Conservation (phyloP, 2,888 invertebrate genomes). For the Galeopsomyia nigrocyanea region DNA sequence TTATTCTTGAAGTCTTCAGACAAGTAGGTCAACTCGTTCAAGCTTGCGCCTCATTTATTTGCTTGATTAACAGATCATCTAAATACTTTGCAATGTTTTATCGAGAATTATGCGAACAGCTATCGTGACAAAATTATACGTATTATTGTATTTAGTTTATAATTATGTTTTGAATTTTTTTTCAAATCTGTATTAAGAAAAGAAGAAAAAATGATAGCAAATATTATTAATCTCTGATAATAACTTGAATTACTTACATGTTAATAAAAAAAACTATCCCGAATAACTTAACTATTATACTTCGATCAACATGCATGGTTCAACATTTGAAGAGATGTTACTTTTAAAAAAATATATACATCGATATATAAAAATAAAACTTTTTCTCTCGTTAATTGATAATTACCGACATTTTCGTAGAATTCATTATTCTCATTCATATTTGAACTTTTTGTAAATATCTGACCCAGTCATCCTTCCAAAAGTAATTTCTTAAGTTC, state of each 20-base stretch:
- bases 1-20: neutral
- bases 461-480: no score
- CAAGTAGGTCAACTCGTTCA: slow-evolving; percentile 22
- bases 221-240: slow-evolving; percentile 11
- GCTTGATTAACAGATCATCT: no score
- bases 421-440: no score
- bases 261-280: neutral
- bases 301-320: neutral
- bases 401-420: no score
- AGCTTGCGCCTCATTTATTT: neutral
- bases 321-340: no score
- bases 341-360: no score
- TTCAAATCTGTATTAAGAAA: neutral
- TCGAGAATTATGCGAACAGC: no score
- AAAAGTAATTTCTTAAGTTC: no score
- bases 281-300: neutral
- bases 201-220: slow-evolving; percentile 6
- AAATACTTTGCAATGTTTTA: no score
- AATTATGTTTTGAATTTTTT: neutral
- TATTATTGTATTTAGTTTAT: neutral
- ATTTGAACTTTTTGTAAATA: no score
- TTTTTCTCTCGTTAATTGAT: no score
- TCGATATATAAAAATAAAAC: slow-evolving; percentile 2
- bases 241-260: slow-evolving; percentile 1
- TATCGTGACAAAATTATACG: no score